These are phyloP conservation scores for Pelagia noctiluca DNA, from an alignment of 30 jellyfish, hydroid and myxozoan genomes.

Conservation along the genomic window DNA sequence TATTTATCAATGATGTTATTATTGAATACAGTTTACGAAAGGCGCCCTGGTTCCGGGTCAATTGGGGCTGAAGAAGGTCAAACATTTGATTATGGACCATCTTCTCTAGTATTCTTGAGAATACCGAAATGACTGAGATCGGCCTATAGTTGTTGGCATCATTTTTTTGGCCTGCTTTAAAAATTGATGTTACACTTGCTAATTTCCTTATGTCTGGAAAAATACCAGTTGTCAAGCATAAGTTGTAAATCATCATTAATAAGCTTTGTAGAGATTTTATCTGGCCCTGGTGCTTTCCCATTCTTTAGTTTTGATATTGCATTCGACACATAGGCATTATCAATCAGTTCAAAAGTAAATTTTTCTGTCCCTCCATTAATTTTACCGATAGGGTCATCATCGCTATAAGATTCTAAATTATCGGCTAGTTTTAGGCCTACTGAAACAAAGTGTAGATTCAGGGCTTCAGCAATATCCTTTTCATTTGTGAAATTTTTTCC, in stretches of 20 bases:
- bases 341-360: background rate
- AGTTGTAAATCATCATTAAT: no score
- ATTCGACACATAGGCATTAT: no score
- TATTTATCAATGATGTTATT: slow-evolving; percentile 24
- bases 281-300: no score
- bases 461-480: slow-evolving; percentile 50
- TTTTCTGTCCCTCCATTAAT: background rate
- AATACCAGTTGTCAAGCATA: background rate
- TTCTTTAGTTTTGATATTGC: no score
- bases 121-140: no score
- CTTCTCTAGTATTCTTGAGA: background rate
- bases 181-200: no score
- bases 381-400: slow-evolving; percentile 31
- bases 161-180: no score
- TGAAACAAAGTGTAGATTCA: slow-evolving; percentile 7
- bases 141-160: no score
- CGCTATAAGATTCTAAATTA: slow-evolving; percentile 7
- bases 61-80: no score
- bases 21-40: slow-evolving; percentile 4
- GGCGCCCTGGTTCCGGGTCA: background rate
- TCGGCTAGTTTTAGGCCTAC: slow-evolving; percentile 30
- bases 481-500: slow-evolving; percentile 36
- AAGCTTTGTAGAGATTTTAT: no score
- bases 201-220: background rate
- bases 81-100: background rate